These are phyloP conservation scores for Remorina albescens DNA, from an alignment of 2,797 vertebrate species.

Conservation along the genomic window DNA sequence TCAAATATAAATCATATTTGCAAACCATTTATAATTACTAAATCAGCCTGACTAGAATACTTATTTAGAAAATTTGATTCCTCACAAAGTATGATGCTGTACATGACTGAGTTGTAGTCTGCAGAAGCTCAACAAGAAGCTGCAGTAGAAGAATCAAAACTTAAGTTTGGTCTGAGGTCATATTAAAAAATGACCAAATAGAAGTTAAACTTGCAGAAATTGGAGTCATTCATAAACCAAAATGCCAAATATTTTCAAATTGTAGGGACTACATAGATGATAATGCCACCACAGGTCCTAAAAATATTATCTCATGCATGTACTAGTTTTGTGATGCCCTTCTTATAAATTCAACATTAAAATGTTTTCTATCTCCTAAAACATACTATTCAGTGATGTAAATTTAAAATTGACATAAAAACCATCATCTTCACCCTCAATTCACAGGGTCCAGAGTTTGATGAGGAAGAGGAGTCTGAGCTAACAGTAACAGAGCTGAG, in stretches of 20 bases:
- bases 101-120: neutral
- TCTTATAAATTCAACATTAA: neutral
- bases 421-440: neutral
- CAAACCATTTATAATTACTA: neutral
- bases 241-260: neutral
- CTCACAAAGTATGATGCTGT: neutral
- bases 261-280: too few species aligned
- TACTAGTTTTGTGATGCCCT: too few species aligned
- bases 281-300: too few species aligned
- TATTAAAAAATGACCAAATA: too few species aligned
- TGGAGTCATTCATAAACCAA: neutral
- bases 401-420: neutral
- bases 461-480: constrained; percentile 94
- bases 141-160: too few species aligned
- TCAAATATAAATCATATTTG: neutral
- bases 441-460: constrained; percentile 92
- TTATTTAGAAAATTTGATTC: neutral
- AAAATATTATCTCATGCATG: too few species aligned
- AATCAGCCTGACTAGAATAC: neutral
- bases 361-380: neutral
- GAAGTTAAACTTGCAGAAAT: too few species aligned
- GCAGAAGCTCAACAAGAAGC: neutral
- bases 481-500: constrained; percentile 93
- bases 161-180: too few species aligned
- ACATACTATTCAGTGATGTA: neutral